Conservation (phyloP, 2,888 invertebrate genomes). For the Caradrina kadenii region DNA sequence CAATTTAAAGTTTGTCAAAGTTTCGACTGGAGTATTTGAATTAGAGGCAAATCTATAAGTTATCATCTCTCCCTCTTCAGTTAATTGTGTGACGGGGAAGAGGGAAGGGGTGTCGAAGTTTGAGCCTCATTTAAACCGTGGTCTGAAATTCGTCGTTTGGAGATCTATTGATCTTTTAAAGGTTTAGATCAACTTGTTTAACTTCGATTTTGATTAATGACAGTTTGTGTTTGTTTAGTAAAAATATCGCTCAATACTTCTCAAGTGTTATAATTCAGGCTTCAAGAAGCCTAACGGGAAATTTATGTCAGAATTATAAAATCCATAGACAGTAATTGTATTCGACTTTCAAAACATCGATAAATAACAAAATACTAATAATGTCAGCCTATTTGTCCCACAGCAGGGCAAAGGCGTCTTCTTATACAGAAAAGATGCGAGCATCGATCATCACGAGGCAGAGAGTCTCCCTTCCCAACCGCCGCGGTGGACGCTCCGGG, state of each 20-base stretch:
- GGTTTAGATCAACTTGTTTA: slow-evolving; percentile 44
- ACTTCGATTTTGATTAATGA: slow-evolving; percentile 48
- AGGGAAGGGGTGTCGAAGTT: slow-evolving; percentile 46
- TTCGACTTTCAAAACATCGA: too few species aligned
- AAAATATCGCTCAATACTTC: slow-evolving; percentile 27
- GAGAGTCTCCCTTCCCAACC: too few species aligned
- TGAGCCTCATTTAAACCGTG: slow-evolving; percentile 39
- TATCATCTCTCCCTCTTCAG: slow-evolving; percentile 59
- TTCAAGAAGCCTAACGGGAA: not conserved
- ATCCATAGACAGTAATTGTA: not conserved
- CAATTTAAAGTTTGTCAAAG: slow-evolving; percentile 56
- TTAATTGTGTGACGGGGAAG: slow-evolving; percentile 48
- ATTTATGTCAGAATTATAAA: not conserved
- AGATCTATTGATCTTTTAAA: slow-evolving; percentile 55
- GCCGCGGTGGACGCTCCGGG: too few species aligned
- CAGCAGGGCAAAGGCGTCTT: too few species aligned
- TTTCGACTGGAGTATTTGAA: slow-evolving; percentile 51
- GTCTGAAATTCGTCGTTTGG: slow-evolving; percentile 30
- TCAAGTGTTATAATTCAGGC: slow-evolving; percentile 1
- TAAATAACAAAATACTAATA: too few species aligned
- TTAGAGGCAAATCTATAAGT: slow-evolving; percentile 62
- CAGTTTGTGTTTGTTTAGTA: slow-evolving; percentile 28
- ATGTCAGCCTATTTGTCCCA: too few species aligned
- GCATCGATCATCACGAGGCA: too few species aligned
- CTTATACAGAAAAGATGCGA: too few species aligned